Evolutionary conservation across 1,140 invertebrate species (phyloP).

Genomic region (Atta texana): DNA sequence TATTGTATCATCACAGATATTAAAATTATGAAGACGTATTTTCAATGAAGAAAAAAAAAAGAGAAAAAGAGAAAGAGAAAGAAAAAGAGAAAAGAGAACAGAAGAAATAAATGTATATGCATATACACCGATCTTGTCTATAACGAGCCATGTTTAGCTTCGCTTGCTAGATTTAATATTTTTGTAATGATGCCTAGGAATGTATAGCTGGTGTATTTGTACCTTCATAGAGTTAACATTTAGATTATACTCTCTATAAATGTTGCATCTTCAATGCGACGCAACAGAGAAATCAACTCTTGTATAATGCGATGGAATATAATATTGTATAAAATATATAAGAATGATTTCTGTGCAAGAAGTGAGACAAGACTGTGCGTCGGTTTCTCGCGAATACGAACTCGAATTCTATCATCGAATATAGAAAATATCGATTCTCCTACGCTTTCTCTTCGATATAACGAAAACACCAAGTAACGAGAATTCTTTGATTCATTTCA

Average conservation of each 20-base stretch:
- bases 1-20: constrained; percentile 49
- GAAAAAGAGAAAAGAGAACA: constrained; percentile 2
- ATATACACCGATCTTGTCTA: constrained; percentile 24
- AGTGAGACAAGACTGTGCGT: constrained; percentile 24
- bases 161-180: constrained; percentile 87
- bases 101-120: constrained; percentile 54
- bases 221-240: constrained; percentile 69
- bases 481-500: constrained; percentile 11
- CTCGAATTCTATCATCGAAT: constrained; percentile 35
- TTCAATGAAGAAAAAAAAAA: constrained; percentile 54
- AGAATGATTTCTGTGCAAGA: neutral
- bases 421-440: constrained; percentile 3
- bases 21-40: constrained; percentile 68
- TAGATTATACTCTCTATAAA: constrained; percentile 16
- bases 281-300: constrained; percentile 27
- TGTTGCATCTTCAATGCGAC: too few species aligned
- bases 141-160: constrained; percentile 78
- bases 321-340: neutral
- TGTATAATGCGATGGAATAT: constrained; percentile 21
- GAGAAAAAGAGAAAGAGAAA: neutral
- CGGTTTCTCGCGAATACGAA: constrained; percentile 6
- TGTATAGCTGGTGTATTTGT: constrained; percentile 77
- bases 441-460: neutral
- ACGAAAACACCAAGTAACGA: constrained; percentile 3
- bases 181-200: constrained; percentile 85